Percentiles rank a stretch among this genome's conserved stretches.
Evolutionary conservation across 2,113 vertebrate genomes (phyloP).

Genomic region (Macheiramphus alcinus): DNA sequence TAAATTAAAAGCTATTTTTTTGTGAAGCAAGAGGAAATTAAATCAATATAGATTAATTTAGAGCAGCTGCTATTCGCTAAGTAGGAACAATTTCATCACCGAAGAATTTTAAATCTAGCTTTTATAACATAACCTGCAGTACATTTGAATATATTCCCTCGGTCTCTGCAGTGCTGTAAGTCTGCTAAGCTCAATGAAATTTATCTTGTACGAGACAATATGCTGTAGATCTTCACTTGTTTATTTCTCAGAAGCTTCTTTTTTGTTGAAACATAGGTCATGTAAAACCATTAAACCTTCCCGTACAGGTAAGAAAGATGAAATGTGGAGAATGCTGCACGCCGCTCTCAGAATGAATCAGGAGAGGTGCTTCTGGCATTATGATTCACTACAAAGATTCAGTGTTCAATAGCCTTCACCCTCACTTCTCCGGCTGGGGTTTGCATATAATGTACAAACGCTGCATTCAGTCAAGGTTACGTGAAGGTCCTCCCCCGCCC

Average conservation of each 20-base stretch:
- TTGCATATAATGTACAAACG: not conserved
- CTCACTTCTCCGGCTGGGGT: not conserved
- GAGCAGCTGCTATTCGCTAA: constrained; percentile 34
- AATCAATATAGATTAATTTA: constrained; percentile 60
- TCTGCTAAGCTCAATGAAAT: constrained; percentile 26
- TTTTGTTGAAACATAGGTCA: not conserved
- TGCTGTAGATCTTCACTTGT: constrained; percentile 36
- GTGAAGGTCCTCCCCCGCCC: not conserved
- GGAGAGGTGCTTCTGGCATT: not conserved
- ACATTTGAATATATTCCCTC: constrained; percentile 27
- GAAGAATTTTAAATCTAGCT: constrained; percentile 41
- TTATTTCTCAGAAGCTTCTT: constrained; percentile 26
- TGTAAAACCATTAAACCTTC: not conserved
- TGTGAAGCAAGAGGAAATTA: constrained; percentile 16
- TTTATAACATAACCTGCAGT: constrained; percentile 31
- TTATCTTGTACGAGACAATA: not conserved
- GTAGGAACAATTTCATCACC: constrained; percentile 20
- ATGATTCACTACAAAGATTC: not conserved
- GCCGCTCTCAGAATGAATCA: not conserved
- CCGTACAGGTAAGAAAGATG: not conserved
- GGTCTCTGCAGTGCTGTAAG: constrained; percentile 21
- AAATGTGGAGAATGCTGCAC: not conserved
- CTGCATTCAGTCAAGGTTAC: not conserved
- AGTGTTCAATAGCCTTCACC: not conserved
- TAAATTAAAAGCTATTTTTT: constrained; percentile 32